Evolutionary conservation across 2,888 invertebrate genomes (phyloP), one percentile per base, ranked within the genome.

Genomic region (Philereme transversata): DNA sequence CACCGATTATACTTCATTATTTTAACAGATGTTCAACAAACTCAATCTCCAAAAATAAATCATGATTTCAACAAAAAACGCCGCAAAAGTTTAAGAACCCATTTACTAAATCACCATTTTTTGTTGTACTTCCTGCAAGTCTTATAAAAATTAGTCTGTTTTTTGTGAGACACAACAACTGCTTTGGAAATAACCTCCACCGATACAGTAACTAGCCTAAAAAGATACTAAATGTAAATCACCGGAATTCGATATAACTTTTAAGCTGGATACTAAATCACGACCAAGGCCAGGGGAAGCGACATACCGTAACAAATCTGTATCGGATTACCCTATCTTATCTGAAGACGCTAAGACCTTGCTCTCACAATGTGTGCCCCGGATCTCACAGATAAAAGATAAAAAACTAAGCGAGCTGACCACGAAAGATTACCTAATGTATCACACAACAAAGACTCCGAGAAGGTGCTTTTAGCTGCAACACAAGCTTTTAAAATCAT

Each of bases 221-320:
- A 58, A 63, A 61, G 45, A 6, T 9, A 51, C 34, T 46, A 55
- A 53, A 58, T 55, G 22, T 55, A 58, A 59, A 49, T 59, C 55
- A 63, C 51, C 35, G 49, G 46, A 48, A 58, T 55, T 57, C 58
- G 55, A 58, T 58, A 57, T 54, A 62, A 11, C 9, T 22, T 59
- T 50, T 50, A 54, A 54, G 47, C 55, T 55, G 51, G 48, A 45
- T 43, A 63, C 44, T 65, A 67, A 69, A 70, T 66, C 69, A 68
- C 59, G 65, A 67, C 62, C 72, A 72, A 73, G 72, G 73, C 61
- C 65, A 56, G 61, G 9, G 54, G 47, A 57, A 55, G 63, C 57
- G 60, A 63, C 65, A 57, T 64, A 68, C 56, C 67, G 68, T 70
- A 61, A 69, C 69, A 66, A 70, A 70, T 71, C 60, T 57, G 71